Percentiles rank a stretch among this genome's conserved stretches.
These are phyloP conservation scores for Phyllotreta striolata DNA, from an alignment of 2,888 invertebrate genomes.

Conservation along the genomic window DNA sequence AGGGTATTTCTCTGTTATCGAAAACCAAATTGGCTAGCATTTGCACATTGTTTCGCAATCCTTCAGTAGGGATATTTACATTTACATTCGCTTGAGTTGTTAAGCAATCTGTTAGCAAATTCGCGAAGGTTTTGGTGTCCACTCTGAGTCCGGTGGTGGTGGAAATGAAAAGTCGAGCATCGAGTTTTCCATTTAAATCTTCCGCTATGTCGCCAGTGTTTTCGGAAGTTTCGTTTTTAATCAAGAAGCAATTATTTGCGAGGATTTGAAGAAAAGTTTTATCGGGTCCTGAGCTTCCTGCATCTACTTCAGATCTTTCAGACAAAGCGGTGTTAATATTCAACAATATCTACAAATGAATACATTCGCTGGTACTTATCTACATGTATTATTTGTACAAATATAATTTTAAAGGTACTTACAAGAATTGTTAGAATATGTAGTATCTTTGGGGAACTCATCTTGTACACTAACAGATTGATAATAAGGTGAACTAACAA, in stretches of 20 bases:
- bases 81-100: neutral
- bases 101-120: neutral
- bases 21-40: neutral
- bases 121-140: conserved; percentile 2
- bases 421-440: no score
- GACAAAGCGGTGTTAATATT: no score
- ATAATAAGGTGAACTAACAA: no score
- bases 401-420: no score
- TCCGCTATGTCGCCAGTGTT: neutral
- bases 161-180: neutral
- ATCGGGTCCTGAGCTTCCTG: no score
- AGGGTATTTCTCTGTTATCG: conserved; percentile 1
- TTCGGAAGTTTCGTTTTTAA: neutral
- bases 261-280: no score
- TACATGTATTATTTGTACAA: no score
- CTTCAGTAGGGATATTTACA: neutral
- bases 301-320: no score
- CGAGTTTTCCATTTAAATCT: conserved; percentile 6
- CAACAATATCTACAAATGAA: no score
- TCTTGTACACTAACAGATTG: no score
- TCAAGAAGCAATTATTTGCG: neutral
- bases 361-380: no score
- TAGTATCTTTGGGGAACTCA: no score
- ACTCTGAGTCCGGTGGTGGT: conserved; percentile 3
- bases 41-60: neutral